Evolutionary conservation across 2,113 vertebrate species (phyloP), one percentile per base, ranked within the genome.

Genomic region (Austrofundulus limnaeus): DNA sequence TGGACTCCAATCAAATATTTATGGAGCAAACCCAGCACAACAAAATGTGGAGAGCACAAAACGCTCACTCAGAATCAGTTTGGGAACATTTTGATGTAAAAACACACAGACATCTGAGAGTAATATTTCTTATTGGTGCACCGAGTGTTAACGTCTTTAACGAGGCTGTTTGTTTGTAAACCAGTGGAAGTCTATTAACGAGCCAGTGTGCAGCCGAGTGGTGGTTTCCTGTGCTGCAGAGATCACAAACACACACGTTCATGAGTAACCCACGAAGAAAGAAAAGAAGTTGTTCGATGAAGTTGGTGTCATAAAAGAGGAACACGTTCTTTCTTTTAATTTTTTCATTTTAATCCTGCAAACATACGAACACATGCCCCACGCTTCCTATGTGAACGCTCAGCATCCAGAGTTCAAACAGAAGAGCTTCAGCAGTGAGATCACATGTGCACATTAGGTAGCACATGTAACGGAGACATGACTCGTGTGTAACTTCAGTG

Each of bases 361-460:
- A 15, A 16, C 28, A 37, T 37, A 20, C n/a, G 7, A 37, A 13
- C 31, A 28, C 20, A 56, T 13, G 8, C 53, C 13, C 48, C 11
- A 5, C 20, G 7, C 6, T 16, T 9, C 16, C 20, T 51, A 9
- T 47, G 48, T 61, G 56, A 51, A 23, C 31, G 31, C 58, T 23
- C 60, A 69, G 17, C 31, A 23, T 38, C 42, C 20, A 49, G 23
- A n/a, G n/a, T n/a, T 62, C 42, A 57, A 16, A 70, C 8, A 61
- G 50, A 10, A 0, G 43, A 39, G 68, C 64, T 58, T 77, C 76
- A 61, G 47, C 51, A 19, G 23, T 25, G 55, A 66, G 61, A 66
- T 78, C 75, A 85, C 55, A 48, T 71, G 64, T 55, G 55, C 70
- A 39, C 25, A 61, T 85, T 85, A 85, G 67, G 63, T 80, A 85